Evolutionary conservation across 37 sponge, comb jelly and placozoan genomes (phyloP), one percentile per base, ranked within the genome.

Genomic region (Axinella damicornis): DNA sequence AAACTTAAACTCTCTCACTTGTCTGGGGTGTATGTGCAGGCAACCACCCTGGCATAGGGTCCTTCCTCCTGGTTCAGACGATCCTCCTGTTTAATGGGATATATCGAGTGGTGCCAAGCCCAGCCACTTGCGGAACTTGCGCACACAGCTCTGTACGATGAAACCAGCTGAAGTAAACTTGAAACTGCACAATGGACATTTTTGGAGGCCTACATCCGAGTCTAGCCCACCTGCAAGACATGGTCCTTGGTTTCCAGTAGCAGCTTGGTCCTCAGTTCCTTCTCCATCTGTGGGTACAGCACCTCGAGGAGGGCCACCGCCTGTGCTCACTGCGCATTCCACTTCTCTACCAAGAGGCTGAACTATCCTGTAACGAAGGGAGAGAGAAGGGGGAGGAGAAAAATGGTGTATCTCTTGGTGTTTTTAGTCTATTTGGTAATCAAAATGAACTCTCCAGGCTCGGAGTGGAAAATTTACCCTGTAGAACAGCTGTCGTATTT

Each of bases 311-410:
- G 80, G 33, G 82, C 74, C 55, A 98, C 83, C 0, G 99, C 86
- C 67, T 93, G 77, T 24, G 88, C 91, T 69, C 99, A 55, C 83
- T 94, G 96, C 17, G 81, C 95, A 88, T 98, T 98, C 99, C 99
- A 98, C 55, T 96, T 96, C 87, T 94, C 89, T 31, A 91, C 94
- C 75, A 92, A 52, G 2, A 80, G 55, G 71, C 96, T 97, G 74
- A 87, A 96, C 83, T 96, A 85, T 96, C 97, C 95, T 94, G 20
- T 30, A 33, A 19, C 0, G 27, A 30, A 64, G 27, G 65, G 65
- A 30, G 22, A 75, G 20, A 18, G 57, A 25, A 16, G 53, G 76
- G 31, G 31, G 31, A 57, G 57, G 1, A 25, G 53, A 28, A 53
- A 2, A 53, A 25, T 17, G 32, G 9, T 5, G 11, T 15, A 2